These are phyloP conservation scores for Bactericera cockerelli DNA, from an alignment of 1,140 invertebrate species.

Conservation along the genomic window DNA sequence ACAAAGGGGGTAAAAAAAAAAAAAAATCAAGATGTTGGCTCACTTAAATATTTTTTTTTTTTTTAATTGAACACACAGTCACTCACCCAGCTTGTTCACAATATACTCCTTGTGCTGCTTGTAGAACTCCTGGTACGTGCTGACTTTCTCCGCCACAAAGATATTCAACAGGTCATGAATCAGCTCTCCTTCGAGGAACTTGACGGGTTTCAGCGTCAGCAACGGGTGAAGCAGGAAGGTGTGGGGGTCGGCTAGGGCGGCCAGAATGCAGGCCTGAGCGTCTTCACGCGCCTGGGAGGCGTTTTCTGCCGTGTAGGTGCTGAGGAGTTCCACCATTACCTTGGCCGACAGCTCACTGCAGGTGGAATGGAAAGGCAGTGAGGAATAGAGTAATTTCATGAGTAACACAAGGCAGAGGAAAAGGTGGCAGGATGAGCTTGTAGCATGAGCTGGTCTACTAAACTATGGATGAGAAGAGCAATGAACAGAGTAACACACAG, in stretches of 20 bases:
- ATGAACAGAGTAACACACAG: too few species aligned
- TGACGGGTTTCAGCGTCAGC: conserved; percentile 80
- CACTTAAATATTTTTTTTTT: too few species aligned
- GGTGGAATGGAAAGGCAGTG: conserved; percentile 23
- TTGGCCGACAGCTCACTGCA: conserved; percentile 76
- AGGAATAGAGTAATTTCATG: conserved; percentile 7
- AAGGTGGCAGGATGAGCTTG: too few species aligned
- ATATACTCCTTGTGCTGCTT: conserved; percentile 79
- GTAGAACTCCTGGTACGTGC: conserved; percentile 81
- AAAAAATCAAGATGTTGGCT: too few species aligned
- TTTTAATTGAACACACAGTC: too few species aligned
- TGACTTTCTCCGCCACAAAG: conserved; percentile 86
- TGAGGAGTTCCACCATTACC: conserved; percentile 90
- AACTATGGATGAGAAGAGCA: too few species aligned
- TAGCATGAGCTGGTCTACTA: too few species aligned
- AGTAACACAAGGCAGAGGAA: too few species aligned
- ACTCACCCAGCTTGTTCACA: conserved; percentile 59
- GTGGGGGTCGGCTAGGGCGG: conserved; percentile 84
- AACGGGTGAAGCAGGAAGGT: conserved; percentile 90
- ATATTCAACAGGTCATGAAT: conserved; percentile 92
- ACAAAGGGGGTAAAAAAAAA: too few species aligned
- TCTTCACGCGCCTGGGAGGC: conserved; percentile 91
- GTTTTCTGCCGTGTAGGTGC: conserved; percentile 92
- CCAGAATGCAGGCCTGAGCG: conserved; percentile 89
- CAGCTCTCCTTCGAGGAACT: conserved; percentile 86